Percentiles rank a stretch among this genome's conserved stretches.
These are phyloP conservation scores for Formicarius rufipectus DNA, from an alignment of 2,113 vertebrate genomes.

Conservation along the genomic window DNA sequence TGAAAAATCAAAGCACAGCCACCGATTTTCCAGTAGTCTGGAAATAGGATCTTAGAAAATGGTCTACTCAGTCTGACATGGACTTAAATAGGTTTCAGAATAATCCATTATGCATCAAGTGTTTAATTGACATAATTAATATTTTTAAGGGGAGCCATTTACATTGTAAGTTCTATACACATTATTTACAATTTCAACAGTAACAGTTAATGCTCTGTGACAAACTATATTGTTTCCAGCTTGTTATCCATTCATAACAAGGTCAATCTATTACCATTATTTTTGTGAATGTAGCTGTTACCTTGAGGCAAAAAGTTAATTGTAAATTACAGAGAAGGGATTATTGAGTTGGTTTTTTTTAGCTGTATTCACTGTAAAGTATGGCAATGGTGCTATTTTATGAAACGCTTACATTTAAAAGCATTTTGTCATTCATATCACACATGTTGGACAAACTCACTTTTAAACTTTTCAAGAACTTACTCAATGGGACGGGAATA, in stretches of 20 bases:
- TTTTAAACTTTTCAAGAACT: slow-evolving; percentile 45
- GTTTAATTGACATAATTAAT: slow-evolving; percentile 71
- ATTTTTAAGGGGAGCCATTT: slow-evolving; percentile 68
- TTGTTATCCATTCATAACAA: slow-evolving; percentile 74
- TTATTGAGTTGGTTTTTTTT: background rate
- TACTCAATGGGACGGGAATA: background rate
- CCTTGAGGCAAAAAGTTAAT: slow-evolving; percentile 75
- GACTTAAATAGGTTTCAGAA: slow-evolving; percentile 41
- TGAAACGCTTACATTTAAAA: slow-evolving; percentile 33
- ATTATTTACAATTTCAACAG: slow-evolving; percentile 68
- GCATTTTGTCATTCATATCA: background rate
- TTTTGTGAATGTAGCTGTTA: slow-evolving; percentile 71
- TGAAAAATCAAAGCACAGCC: background rate
- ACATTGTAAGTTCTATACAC: slow-evolving; percentile 36
- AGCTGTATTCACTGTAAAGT: slow-evolving; percentile 27
- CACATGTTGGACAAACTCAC: background rate
- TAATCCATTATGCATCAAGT: slow-evolving; percentile 63
- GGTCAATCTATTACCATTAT: slow-evolving; percentile 74
- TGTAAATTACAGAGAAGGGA: slow-evolving; percentile 67
- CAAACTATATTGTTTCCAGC: slow-evolving; percentile 74
- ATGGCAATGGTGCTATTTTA: slow-evolving; percentile 17
- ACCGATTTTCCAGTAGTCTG: background rate
- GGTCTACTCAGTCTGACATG: background rate
- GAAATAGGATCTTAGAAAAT: slow-evolving; percentile 7
- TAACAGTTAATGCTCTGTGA: slow-evolving; percentile 74